Evolutionary conservation across 2,113 vertebrate species (phyloP).

Genomic region (Larimichthys polyactis): DNA sequence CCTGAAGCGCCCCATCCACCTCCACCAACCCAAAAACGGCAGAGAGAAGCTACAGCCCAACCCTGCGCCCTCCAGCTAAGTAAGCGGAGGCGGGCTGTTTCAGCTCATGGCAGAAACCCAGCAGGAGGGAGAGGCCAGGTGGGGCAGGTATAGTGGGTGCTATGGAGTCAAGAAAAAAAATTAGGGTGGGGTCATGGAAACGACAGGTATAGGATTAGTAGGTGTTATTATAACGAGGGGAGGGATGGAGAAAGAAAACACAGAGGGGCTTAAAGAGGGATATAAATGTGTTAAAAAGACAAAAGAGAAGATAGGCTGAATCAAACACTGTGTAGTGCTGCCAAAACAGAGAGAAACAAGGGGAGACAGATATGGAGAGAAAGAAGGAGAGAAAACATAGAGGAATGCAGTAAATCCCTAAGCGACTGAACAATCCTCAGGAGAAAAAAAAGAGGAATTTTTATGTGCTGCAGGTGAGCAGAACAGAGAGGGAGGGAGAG

Average conservation of each 20-base stretch:
- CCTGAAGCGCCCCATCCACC: conserved; percentile 53
- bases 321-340: conserved; percentile 66
- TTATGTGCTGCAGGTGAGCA: conserved; percentile 90
- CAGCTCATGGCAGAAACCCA: conserved; percentile 75
- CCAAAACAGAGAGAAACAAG: conserved; percentile 61
- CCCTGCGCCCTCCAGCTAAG: conserved; percentile 82
- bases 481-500: conserved; percentile 74
- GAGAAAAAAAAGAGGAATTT: conserved; percentile 88
- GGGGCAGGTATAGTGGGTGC: conserved; percentile 72
- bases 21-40: conserved; percentile 50
- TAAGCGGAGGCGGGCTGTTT: conserved; percentile 78
- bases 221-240: conserved; percentile 49
- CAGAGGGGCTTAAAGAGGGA: conserved; percentile 59
- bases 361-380: conserved; percentile 71
- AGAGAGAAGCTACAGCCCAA: conserved; percentile 79
- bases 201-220: conserved; percentile 61
- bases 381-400: conserved; percentile 69
- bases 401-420: conserved; percentile 88
- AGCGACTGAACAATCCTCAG: conserved; percentile 83
- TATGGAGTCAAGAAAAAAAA: conserved; percentile 31
- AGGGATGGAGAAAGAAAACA: conserved; percentile 65
- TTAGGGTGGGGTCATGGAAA: conserved; percentile 69
- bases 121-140: conserved; percentile 78
- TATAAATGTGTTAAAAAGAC: conserved; percentile 77
- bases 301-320: conserved; percentile 64